These are phyloP conservation scores for Harmothoe impar DNA, from an alignment of 2,888 invertebrate species.

Conservation along the genomic window DNA sequence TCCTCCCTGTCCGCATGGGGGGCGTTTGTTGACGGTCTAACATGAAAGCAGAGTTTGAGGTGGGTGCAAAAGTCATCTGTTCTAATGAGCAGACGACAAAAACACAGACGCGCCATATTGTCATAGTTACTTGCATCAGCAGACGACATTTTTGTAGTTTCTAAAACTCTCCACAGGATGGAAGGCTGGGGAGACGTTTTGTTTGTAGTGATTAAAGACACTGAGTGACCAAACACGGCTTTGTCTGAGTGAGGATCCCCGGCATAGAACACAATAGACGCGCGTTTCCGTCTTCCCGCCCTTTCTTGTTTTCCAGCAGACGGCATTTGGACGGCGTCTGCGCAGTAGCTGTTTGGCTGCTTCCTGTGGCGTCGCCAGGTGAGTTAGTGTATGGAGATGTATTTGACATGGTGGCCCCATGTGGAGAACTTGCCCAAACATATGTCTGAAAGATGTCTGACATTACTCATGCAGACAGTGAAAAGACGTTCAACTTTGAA, in stretches of 20 bases:
- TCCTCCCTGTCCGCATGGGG: too few relatives aligned
- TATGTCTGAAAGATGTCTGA: too few relatives aligned
- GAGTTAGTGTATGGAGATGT: too few relatives aligned
- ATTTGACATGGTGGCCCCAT: too few relatives aligned
- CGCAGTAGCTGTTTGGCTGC: background rate
- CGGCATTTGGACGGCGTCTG: conserved; percentile 25
- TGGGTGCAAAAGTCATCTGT: background rate
- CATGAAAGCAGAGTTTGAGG: background rate
- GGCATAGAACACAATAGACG: background rate
- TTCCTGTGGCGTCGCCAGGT: background rate
- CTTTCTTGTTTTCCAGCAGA: background rate
- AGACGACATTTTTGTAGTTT: background rate
- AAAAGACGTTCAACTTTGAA: too few relatives aligned
- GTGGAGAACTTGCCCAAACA: too few relatives aligned
- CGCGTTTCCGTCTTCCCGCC: background rate
- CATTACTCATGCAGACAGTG: too few relatives aligned
- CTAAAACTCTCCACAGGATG: background rate
- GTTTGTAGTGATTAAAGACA: background rate
- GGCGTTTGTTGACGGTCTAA: background rate
- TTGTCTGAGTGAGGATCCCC: background rate
- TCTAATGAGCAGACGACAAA: conserved; percentile 15
- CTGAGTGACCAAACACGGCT: background rate
- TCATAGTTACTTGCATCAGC: background rate
- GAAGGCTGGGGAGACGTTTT: background rate
- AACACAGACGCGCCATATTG: background rate